Conservation (phyloP, 2,888 invertebrate genomes). For the Corbicula japonica region DNA sequence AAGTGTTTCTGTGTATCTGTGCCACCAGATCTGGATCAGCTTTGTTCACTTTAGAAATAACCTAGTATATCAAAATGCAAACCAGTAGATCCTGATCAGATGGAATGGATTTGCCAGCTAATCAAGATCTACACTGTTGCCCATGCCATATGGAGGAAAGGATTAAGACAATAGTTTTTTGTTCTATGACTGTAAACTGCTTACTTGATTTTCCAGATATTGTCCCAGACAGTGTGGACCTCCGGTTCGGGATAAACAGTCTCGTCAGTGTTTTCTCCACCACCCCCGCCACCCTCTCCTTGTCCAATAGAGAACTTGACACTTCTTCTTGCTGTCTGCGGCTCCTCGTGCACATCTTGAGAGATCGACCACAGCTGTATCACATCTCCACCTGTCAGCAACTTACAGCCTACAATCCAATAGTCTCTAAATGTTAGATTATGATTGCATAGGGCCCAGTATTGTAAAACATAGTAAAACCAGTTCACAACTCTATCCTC, state of each 20-base stretch:
- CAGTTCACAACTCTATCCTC: too few relatives aligned
- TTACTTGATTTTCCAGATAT: constrained; percentile 81
- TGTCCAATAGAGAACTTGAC: constrained; percentile 82
- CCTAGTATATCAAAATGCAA: too few relatives aligned
- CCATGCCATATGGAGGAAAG: too few relatives aligned
- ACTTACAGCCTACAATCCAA: constrained; percentile 82
- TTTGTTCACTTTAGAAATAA: too few relatives aligned
- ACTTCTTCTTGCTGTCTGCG: constrained; percentile 52
- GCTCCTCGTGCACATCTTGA: constrained; percentile 68
- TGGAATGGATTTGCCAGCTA: too few relatives aligned
- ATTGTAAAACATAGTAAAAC: too few relatives aligned
- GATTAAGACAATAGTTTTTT: too few relatives aligned
- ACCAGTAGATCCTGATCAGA: too few relatives aligned
- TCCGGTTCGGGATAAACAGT: constrained; percentile 56
- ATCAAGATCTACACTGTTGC: too few relatives aligned
- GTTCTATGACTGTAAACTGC: too few relatives aligned
- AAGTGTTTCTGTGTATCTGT: too few relatives aligned
- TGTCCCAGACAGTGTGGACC: constrained; percentile 71
- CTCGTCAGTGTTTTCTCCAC: constrained; percentile 64
- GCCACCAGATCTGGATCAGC: too few relatives aligned
- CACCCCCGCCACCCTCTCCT: constrained; percentile 60
- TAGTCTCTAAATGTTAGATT: background rate
- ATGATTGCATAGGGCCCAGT: background rate
- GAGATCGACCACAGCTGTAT: constrained; percentile 93
- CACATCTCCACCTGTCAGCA: constrained; percentile 96